Evolutionary conservation across 2,113 vertebrate species (phyloP).

Genomic region (Dolichallabes microphthalmus): DNA sequence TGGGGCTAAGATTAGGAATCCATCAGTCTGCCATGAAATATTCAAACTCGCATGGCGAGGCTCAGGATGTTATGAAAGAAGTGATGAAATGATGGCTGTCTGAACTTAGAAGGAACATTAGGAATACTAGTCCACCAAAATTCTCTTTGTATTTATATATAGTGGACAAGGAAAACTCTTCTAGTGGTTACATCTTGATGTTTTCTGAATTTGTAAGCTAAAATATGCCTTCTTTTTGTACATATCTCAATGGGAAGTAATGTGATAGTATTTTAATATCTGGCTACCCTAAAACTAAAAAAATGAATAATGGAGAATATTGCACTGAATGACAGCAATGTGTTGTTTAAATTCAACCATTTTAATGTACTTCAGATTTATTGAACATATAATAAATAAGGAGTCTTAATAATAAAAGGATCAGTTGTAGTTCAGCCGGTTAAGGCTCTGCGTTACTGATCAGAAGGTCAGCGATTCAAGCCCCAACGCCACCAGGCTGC

Average conservation of each 20-base stretch:
- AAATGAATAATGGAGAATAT: not conserved
- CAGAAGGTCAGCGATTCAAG: too few relatives aligned
- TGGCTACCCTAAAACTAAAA: not conserved
- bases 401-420: not conserved
- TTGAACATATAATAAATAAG: not conserved
- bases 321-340: not conserved
- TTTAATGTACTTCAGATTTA: not conserved
- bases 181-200: not conserved
- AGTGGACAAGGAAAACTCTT: not conserved
- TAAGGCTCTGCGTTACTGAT: too few relatives aligned
- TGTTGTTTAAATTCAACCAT: not conserved
- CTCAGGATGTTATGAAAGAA: constrained; percentile 52
- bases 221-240: not conserved
- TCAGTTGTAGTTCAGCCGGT: too few relatives aligned
- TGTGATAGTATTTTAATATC: not conserved
- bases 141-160: constrained; percentile 17
- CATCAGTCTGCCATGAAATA: constrained; percentile 81
- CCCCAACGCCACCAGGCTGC: too few relatives aligned
- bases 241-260: not conserved
- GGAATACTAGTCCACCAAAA: constrained; percentile 47
- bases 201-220: not conserved
- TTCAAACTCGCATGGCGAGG: constrained; percentile 71
- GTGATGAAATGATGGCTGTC: constrained; percentile 71
- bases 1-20: constrained; percentile 81
- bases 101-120: constrained; percentile 68